Base-by-base conservation (phyloP, 2,888 invertebrate species). In the Parnassius orleans region DNA sequence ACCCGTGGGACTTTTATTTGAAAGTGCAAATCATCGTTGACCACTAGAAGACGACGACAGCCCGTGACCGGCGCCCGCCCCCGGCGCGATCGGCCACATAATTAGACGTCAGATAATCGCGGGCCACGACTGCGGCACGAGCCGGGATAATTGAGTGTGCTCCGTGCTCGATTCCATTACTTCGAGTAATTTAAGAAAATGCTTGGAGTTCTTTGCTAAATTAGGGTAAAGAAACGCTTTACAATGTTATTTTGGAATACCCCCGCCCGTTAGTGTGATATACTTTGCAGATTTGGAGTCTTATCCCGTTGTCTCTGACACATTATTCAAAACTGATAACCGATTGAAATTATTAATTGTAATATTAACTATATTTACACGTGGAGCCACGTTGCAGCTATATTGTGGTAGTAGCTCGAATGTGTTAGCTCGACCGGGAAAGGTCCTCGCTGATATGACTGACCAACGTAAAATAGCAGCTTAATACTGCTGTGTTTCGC, bases 161-260 rank as follows among this genome's bases (percentile, higher is more conserved):
- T 10, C 56, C 61, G 46, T 46, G 46, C 44, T 62, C 57, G 14
- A 57, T 62, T 62, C 57, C 61, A 57, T 62, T 62, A 57, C 57
- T 43, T 14, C 12, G 33, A 48, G 57, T 48, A 48, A 53, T 53
- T 62, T 57, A 48, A 19, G 52, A 51, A 53, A 48, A 53, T 48
- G 47, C 53, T 52, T 42, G n/a, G 52, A 61, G 53, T 57, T 62
- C 57, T 42, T 48, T 48, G 53, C 19, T 24, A 42, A 62, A 57
- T 57, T 57, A 14, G 47, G 51, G 15, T n/a, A 53, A 54, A 53
- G 48, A 54, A 54, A 41, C 33, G 24, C n/a, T 43, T 53, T 44
- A 3, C 24, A 33, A 24, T 10, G 44, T n/a, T 24, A 19, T 57
- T 50, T 57, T 43, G 43, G 12, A 51, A 12, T 10, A 14, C 10